Percentiles rank a stretch among this genome's conserved stretches.
Conservation (phyloP, 1,140 invertebrate genomes). For the Pseudomyrmex gracilis region DNA sequence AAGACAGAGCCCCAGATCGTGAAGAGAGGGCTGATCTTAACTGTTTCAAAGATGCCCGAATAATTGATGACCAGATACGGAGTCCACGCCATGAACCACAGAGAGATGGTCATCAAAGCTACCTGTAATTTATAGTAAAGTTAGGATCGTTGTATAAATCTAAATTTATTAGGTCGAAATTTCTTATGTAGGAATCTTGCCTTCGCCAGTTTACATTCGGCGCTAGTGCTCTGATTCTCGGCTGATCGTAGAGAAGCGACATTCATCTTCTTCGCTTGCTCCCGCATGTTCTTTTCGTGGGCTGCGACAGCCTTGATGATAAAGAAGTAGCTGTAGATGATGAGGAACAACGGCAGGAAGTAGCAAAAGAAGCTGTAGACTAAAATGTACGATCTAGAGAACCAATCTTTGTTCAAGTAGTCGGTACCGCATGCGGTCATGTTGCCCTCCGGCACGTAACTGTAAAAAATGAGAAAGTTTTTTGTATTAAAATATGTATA, state of each 20-base stretch:
- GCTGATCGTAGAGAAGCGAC: constrained; percentile 91
- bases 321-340: constrained; percentile 92
- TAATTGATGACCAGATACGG: constrained; percentile 94
- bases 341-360: constrained; percentile 89
- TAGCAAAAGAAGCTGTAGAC: constrained; percentile 91
- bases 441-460: constrained; percentile 95
- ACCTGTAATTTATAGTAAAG: constrained; percentile 83
- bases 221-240: constrained; percentile 88
- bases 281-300: constrained; percentile 93
- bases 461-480: constrained; percentile 69
- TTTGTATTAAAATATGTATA: background rate
- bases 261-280: constrained; percentile 95
- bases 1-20: constrained; percentile 93
- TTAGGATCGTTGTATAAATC: background rate
- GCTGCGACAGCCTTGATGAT: constrained; percentile 92
- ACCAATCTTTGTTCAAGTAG: constrained; percentile 90
- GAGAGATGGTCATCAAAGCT: constrained; percentile 92
- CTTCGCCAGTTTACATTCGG: constrained; percentile 92
- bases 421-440: constrained; percentile 95
- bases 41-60: constrained; percentile 89
- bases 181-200: constrained; percentile 72
- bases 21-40: constrained; percentile 89
- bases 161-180: background rate
- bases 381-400: constrained; percentile 89
- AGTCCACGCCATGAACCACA: constrained; percentile 95